These are phyloP conservation scores for Lasioglossum baleicum DNA, from an alignment of 1,140 invertebrate genomes.

Conservation along the genomic window DNA sequence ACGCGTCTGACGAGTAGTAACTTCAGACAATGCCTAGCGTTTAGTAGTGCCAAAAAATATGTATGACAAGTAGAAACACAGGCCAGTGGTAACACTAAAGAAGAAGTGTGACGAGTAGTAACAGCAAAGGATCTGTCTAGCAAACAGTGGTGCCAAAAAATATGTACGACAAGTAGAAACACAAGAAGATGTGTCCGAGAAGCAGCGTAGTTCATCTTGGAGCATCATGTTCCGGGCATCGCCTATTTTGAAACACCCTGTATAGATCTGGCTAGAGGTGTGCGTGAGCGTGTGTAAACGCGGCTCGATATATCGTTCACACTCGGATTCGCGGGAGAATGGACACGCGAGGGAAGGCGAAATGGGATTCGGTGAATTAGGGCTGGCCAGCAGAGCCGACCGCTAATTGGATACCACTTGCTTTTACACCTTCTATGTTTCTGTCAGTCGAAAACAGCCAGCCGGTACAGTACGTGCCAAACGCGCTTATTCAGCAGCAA, in stretches of 20 bases:
- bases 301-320: not conserved
- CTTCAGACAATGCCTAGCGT: too few species aligned
- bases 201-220: too few species aligned
- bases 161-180: too few species aligned
- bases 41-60: too few species aligned
- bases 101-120: too few species aligned
- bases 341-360: conserved; percentile 13
- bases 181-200: too few species aligned
- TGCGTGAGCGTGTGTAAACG: not conserved
- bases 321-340: conserved; percentile 11
- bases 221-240: not conserved
- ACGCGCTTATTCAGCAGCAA: conserved; percentile 60
- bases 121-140: too few species aligned
- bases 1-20: too few species aligned
- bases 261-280: not conserved
- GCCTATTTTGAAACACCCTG: not conserved
- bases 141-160: too few species aligned
- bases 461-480: conserved; percentile 35
- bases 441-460: conserved; percentile 44
- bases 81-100: too few species aligned
- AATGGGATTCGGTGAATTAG: conserved; percentile 55
- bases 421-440: conserved; percentile 64
- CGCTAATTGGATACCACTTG: conserved; percentile 66
- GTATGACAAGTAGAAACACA: too few species aligned
- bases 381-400: conserved; percentile 43